Evolutionary conservation across 2,797 vertebrate genomes (phyloP), one percentile per base, ranked within the genome.

Genomic region (Florisuga fusca): DNA sequence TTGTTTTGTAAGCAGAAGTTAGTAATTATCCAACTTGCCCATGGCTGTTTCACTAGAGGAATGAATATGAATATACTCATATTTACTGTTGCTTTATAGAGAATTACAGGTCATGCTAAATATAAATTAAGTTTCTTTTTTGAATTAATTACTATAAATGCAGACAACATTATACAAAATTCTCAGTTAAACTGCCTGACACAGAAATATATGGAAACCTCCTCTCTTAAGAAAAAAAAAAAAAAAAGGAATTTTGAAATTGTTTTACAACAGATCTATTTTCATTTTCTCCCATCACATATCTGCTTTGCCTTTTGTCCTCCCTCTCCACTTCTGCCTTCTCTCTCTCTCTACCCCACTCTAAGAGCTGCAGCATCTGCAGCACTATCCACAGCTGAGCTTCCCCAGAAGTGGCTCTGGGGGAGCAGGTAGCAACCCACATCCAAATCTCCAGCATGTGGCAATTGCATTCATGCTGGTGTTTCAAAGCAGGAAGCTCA

Each of bases 1-100:
- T 84, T 81, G 74, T 91, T 93, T 77, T 66, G 81, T 69, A 89
- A 95, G 83, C 90, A 94, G 66, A 84, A 63, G 62, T 77, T 87
- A 77, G 80, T 85, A 93, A 94, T 91, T 76, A 94, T 58, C 45
- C 78, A 55, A 50, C 62, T 84, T 84, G 59, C 74, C 73, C 55
- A 38, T 36, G 80, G 80, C 82, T 89, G 74, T 87, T 82, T 78
- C 69, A 91, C 67, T 57, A 63, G 34, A 94, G 62, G 61, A 46
- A 69, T 75, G 68, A 87, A 51, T 62, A 80, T 75, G 51, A 91
- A 93, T 91, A 67, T 48, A 84, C 75, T 90, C 43, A 29, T 88
- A 76, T 79, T 84, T 93, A 84, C 50, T 77, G n/a, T 12, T 68
- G 48, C 43, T 91, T 93, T 66, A 21, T 43, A 83, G 71, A 38